phyloP scores from a whole-genome alignment of 2,113 vertebrate genomes.

The Turnix velox region DNA sequence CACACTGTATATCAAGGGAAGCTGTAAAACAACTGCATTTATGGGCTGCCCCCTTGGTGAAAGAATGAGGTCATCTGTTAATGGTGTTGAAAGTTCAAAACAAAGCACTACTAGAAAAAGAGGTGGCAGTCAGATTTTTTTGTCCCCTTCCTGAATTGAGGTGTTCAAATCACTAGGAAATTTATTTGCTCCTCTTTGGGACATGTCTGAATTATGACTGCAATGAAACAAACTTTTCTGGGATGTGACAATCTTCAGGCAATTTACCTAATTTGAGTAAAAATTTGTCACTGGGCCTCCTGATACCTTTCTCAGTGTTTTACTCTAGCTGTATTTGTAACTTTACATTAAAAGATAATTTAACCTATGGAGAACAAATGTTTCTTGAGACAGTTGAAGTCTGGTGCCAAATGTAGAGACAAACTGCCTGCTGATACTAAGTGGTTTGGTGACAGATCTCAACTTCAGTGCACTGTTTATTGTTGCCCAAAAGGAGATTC shows the following conservation, averaged over 20 bases:
- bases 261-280: neutral
- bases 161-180: neutral
- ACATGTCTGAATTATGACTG: neutral
- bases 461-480: neutral
- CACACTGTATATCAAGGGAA: neutral
- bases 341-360: neutral
- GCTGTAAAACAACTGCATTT: neutral
- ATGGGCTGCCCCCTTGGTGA: neutral
- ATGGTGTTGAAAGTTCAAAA: neutral
- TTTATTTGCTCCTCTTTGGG: neutral
- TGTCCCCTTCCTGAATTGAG: neutral
- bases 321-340: neutral
- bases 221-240: neutral
- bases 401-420: neutral
- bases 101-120: neutral
- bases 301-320: neutral
- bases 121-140: neutral
- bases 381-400: neutral
- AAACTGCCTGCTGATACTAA: neutral
- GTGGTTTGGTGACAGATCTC: neutral
- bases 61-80: neutral
- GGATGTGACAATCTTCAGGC: neutral
- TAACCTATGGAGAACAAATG: neutral
- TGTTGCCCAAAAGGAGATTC: neutral
- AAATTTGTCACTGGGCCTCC: neutral